Percentiles rank a stretch among this genome's conserved stretches.
phyloP scores from a whole-genome alignment of 2,113 vertebrate genomes.

The Condylura cristata region DNA sequence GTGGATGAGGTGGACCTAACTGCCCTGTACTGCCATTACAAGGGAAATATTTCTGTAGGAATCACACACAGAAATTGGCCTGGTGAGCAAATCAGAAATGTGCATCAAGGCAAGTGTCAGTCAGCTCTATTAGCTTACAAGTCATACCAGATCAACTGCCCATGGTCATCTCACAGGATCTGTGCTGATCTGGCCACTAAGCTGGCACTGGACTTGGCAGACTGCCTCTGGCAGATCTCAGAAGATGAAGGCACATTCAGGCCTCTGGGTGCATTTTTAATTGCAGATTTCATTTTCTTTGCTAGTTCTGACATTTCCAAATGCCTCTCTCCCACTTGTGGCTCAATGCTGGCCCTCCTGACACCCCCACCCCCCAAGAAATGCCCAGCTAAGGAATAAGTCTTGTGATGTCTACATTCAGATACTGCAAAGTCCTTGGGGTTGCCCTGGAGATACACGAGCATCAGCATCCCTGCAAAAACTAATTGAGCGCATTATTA shows the following conservation, averaged over 20 bases:
- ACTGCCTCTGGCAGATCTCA: background rate
- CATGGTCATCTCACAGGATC: background rate
- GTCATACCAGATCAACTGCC: background rate
- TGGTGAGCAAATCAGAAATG: background rate
- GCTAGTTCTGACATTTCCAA: conserved; percentile 28
- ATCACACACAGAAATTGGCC: background rate
- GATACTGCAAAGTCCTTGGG: background rate
- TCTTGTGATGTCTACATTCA: background rate
- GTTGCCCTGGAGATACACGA: background rate
- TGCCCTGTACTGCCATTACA: background rate
- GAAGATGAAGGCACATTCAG: background rate
- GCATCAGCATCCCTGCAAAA: background rate
- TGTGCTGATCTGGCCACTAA: background rate
- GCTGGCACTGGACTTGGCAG: background rate
- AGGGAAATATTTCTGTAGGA: background rate
- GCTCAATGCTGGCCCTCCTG: background rate
- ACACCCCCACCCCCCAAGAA: background rate
- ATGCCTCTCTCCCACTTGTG: background rate
- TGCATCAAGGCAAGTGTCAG: background rate
- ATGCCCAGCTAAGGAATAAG: background rate
- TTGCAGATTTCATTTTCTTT: background rate
- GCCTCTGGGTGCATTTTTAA: background rate
- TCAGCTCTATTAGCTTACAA: background rate
- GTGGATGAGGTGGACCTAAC: conserved; percentile 25
- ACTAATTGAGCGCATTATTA: background rate